Evolutionary conservation across 2,797 vertebrate species (phyloP).

Genomic region (Zalophus californianus): DNA sequence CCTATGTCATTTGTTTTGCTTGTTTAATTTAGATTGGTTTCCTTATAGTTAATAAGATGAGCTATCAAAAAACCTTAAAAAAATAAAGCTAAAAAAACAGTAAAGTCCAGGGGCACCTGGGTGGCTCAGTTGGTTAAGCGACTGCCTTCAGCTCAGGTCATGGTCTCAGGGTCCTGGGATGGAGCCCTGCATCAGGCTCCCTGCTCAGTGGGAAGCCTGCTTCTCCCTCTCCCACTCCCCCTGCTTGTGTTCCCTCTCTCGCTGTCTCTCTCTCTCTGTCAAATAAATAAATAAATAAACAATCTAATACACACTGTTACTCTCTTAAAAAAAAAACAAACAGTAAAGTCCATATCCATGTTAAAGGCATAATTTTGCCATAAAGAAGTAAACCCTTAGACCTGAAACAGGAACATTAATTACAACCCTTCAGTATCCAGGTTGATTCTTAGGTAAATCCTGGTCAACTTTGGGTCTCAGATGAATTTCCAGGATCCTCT

Average conservation of each 20-base stretch:
- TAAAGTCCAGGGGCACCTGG: neutral
- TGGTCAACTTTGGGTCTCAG: neutral
- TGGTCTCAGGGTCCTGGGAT: no score
- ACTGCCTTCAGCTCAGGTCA: no score
- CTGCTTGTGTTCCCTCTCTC: no score
- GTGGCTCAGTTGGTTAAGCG: no score
- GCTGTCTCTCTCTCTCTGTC: no score
- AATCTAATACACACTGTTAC: no score
- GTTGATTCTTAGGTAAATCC: slow-evolving; percentile 11
- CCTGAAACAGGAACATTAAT: neutral
- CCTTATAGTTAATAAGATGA: neutral
- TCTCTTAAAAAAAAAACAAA: neutral
- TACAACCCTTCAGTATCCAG: neutral
- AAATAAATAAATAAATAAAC: no score
- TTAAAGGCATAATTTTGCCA: slow-evolving; percentile 14
- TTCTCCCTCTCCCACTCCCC: no score
- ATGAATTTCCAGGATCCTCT: neutral
- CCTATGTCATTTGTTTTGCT: neutral
- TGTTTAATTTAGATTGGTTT: slow-evolving; percentile 50
- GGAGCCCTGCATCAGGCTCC: no score
- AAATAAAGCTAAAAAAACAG: neutral
- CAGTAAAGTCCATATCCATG: neutral
- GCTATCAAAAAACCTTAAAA: neutral
- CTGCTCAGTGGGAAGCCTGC: no score
- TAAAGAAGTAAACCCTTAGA: neutral